phyloP scores from a whole-genome alignment of 2,113 vertebrate species.

The Istiophorus platypterus region DNA sequence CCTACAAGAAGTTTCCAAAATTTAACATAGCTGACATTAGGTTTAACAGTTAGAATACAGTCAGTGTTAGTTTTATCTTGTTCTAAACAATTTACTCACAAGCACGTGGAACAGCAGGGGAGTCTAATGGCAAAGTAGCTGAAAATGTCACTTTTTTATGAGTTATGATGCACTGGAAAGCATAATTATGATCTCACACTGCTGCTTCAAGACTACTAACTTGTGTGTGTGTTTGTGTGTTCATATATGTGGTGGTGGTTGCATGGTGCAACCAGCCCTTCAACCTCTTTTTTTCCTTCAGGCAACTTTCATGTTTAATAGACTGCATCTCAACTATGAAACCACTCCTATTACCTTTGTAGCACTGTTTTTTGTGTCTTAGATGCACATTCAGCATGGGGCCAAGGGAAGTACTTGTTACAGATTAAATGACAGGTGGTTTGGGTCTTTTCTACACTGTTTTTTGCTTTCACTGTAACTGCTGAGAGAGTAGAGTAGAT shows the following conservation, averaged over 20 bases:
- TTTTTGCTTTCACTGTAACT: neutral
- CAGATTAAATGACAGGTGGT: slow-evolving; percentile 31
- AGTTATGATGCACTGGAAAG: neutral
- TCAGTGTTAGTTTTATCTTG: too few relatives aligned
- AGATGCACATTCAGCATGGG: neutral
- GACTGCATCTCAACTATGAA: slow-evolving; percentile 23
- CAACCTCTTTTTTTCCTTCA: neutral
- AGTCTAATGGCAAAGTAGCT: neutral
- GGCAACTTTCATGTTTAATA: slow-evolving; percentile 44
- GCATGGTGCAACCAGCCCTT: slow-evolving; percentile 8
- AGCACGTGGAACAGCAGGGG: neutral
- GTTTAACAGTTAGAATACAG: too few relatives aligned
- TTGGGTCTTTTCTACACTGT: slow-evolving; percentile 21
- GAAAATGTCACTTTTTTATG: neutral
- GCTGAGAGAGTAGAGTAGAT: neutral
- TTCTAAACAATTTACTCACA: too few relatives aligned
- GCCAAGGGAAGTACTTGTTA: neutral
- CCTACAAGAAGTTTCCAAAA: too few relatives aligned
- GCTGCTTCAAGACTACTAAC: neutral
- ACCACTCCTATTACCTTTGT: neutral
- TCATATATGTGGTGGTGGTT: too few relatives aligned
- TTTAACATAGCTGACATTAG: too few relatives aligned
- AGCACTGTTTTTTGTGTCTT: neutral
- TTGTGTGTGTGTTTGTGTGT: neutral
- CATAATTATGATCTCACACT: slow-evolving; percentile 9